A percentile compares a stretch with the other conserved stretches of the same genome.
Conservation (phyloP, 2,113 vertebrate species). For the Emydura subglobosa region DNA sequence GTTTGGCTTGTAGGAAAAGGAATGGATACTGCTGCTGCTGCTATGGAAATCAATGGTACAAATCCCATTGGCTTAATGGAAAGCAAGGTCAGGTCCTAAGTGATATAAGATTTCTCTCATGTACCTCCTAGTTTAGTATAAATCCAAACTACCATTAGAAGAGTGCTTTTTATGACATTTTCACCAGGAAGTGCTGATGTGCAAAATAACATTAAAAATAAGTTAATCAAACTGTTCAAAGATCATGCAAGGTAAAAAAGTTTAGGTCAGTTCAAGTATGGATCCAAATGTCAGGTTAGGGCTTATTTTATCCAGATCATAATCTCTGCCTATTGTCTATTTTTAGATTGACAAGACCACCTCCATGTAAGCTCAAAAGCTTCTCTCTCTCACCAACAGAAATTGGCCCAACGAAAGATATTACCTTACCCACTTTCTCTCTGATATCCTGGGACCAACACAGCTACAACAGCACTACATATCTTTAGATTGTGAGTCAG, state of each 20-base stretch:
- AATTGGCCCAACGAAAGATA: neutral
- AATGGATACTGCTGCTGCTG: neutral
- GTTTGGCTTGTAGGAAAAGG: rapidly evolving
- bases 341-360: neutral
- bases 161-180: neutral
- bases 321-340: neutral
- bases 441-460: neutral
- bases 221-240: neutral
- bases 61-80: neutral
- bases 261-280: neutral
- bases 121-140: neutral
- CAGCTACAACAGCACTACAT: neutral
- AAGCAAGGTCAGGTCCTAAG: neutral
- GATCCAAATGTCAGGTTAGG: neutral
- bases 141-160: neutral
- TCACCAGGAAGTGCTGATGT: rapidly evolving
- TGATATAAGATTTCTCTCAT: neutral
- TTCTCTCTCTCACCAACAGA: neutral
- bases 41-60: neutral
- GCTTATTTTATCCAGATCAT: neutral
- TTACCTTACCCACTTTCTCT: neutral
- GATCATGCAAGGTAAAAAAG: rapidly evolving
- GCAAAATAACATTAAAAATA: neutral
- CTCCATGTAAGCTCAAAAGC: neutral
- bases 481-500: neutral